Evolutionary conservation across 2,888 invertebrate genomes (phyloP), one percentile per base, ranked within the genome.

Genomic region (Leptinotarsa tumamoca): DNA sequence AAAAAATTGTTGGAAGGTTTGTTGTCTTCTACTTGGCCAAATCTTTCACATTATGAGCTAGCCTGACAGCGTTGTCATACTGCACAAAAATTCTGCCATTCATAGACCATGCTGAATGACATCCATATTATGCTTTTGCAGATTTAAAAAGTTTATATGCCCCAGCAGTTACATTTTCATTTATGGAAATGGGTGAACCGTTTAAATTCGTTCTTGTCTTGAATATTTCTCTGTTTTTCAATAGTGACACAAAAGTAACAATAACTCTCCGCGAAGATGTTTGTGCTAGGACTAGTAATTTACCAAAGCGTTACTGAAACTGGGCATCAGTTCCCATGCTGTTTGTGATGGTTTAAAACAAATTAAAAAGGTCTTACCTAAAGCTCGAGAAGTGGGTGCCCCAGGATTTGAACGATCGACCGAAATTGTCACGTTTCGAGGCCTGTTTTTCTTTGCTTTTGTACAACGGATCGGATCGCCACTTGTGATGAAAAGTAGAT

Each of bases 41-140:
- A 21, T 68, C 52, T 27, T 51, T 15, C 52, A 51, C 27, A 68
- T 68, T 27, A 23, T 52, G 23, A n/a, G 52, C 52, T 2, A 52
- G 49, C 52, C 50, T 52, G 52, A 68, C 68, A 68, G 68, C 68
- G 68, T 68, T 68, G 68, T 68, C 68, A 52, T 52, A 4, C 51
- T 51, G 23, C 68, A 68, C 68, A 23, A 68, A 68, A 52, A 68
- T 68, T 68, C 52, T 68, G 50, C 68, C 51, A 52, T 51, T 68
- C 52, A 50, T 52, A 27, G 68, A 52, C 68, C 68, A 68, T 27
- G 68, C 68, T 27, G 68, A 68, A 27, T 23, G 21, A 68, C 52
- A 2, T 52, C 68, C 68, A 68, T 68, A 68, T 52, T 68, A 52
- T 68, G 23, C 68, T 51, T 68, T 67, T 27, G 52, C 68, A 23